phyloP scores from a whole-genome alignment of 1,140 invertebrate species.

The Trypoxylus dichotomus region DNA sequence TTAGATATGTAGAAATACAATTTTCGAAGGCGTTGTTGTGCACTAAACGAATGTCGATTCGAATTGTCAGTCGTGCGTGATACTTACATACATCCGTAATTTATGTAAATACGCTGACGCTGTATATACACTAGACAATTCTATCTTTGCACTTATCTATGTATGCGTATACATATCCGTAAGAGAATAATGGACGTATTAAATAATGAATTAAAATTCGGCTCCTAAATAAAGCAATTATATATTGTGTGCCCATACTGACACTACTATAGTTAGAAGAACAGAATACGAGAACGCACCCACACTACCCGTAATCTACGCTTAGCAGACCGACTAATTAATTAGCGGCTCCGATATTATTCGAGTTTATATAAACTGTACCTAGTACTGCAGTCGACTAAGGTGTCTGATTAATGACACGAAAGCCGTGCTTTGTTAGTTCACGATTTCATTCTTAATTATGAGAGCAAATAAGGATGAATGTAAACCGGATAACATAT shows the following conservation, averaged over 20 bases:
- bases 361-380: neutral
- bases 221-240: neutral
- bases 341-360: neutral
- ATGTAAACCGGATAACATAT: no score
- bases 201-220: neutral
- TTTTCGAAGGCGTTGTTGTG: conserved; percentile 10
- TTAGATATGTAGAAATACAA: neutral
- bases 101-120: neutral
- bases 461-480: no score
- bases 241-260: neutral
- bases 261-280: neutral
- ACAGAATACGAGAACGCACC: neutral
- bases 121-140: neutral
- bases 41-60: neutral
- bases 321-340: neutral
- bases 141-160: neutral
- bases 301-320: neutral
- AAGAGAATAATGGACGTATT: no score
- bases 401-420: no score
- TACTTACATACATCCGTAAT: neutral
- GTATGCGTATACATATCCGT: no score
- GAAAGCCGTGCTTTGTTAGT: no score
- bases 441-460: no score
- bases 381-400: no score
- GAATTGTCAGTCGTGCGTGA: conserved; percentile 4